Evolutionary conservation across 2,797 vertebrate species (phyloP).

Genomic region (Peromyscus eremicus): DNA sequence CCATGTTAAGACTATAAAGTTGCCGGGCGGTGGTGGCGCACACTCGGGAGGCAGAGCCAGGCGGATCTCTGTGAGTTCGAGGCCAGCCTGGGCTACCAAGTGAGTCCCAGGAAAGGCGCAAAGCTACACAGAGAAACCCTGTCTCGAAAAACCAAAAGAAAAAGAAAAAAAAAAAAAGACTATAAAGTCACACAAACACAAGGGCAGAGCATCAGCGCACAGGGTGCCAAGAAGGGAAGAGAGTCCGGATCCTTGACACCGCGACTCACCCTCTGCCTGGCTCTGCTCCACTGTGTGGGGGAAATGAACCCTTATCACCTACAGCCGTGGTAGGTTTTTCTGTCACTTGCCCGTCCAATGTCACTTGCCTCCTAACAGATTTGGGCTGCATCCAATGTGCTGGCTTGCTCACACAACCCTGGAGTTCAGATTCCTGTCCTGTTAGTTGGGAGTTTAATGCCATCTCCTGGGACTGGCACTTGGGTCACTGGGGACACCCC

Average conservation of each 20-base stretch:
- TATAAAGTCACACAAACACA: neutral
- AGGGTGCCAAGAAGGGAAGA: neutral
- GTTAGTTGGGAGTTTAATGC: neutral
- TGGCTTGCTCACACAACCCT: neutral
- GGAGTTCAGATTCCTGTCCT: neutral
- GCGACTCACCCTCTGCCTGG: neutral
- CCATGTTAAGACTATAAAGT: neutral
- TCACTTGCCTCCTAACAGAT: neutral
- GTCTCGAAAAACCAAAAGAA: too few relatives aligned
- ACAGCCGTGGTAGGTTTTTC: neutral
- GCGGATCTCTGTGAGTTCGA: too few relatives aligned
- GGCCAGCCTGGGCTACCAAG: too few relatives aligned
- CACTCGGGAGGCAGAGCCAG: too few relatives aligned
- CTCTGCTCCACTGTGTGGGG: slow-evolving; percentile 20
- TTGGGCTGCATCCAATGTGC: neutral
- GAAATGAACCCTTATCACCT: neutral
- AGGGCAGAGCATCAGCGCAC: neutral
- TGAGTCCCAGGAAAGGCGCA: too few relatives aligned
- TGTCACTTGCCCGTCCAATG: neutral
- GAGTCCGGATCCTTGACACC: neutral
- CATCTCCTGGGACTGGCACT: neutral
- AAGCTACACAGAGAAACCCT: too few relatives aligned
- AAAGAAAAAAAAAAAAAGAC: too few relatives aligned
- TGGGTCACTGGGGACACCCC: neutral
- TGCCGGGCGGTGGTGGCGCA: too few relatives aligned